Conservation (phyloP, 2,113 vertebrate genomes). For the Gavia stellata region DNA sequence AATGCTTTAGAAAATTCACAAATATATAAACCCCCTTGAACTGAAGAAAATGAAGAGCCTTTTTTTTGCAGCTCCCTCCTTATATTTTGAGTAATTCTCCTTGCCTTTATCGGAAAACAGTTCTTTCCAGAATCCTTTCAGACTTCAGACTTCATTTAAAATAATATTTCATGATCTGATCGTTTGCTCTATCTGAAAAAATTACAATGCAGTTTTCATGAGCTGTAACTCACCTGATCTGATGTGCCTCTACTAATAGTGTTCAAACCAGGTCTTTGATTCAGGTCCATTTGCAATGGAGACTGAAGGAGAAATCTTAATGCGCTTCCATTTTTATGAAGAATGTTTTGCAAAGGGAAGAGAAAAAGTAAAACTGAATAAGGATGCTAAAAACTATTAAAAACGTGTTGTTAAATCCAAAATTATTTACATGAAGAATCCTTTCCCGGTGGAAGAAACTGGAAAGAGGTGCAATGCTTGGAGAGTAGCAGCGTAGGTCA, state of each 20-base stretch:
- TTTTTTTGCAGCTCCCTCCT: background rate
- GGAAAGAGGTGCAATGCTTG: background rate
- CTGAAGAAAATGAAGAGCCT: background rate
- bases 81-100: background rate
- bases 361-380: background rate
- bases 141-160: background rate
- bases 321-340: background rate
- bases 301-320: background rate
- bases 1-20: background rate
- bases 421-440: background rate
- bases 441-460: background rate
- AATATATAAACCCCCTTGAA: background rate
- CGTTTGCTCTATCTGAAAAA: background rate
- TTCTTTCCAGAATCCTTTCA: background rate
- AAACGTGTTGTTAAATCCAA: background rate
- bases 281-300: background rate
- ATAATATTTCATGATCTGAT: background rate
- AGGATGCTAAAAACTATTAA: background rate
- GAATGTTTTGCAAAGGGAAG: background rate
- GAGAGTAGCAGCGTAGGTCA: background rate
- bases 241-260: background rate
- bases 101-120: background rate
- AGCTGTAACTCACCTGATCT: background rate
- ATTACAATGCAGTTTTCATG: background rate
- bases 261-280: background rate